phyloP scores from a whole-genome alignment of 2,113 vertebrate species.

The Calyptommatus sinebrachiatus region DNA sequence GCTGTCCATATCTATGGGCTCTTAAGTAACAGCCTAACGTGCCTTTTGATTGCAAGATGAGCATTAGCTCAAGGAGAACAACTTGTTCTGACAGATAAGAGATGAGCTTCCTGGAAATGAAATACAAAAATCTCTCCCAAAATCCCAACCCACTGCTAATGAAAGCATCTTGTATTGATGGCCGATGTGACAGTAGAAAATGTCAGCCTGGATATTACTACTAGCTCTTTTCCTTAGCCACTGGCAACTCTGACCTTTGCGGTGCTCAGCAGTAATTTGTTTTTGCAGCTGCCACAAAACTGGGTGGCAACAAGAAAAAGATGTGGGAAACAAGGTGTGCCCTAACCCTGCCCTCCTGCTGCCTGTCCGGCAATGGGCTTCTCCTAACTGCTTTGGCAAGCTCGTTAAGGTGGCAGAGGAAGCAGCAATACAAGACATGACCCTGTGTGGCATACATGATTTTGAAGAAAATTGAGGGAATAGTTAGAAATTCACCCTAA shows the following conservation, averaged over 20 bases:
- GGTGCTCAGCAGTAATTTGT: slow-evolving; percentile 52
- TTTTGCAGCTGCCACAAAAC: slow-evolving; percentile 49
- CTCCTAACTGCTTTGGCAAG: not conserved
- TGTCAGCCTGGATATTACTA: slow-evolving; percentile 15
- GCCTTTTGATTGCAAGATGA: fast-evolving
- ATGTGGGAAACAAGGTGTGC: slow-evolving; percentile 16
- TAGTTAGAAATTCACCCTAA: not conserved
- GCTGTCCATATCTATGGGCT: not conserved
- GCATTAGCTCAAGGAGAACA: slow-evolving; percentile 6
- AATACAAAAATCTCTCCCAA: not conserved
- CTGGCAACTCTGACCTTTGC: slow-evolving; percentile 58
- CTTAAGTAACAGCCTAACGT: not conserved
- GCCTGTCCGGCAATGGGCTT: slow-evolving; percentile 28
- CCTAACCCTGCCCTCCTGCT: slow-evolving; percentile 39
- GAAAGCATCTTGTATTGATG: slow-evolving; percentile 50
- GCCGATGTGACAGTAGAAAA: slow-evolving; percentile 36
- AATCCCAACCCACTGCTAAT: slow-evolving; percentile 54
- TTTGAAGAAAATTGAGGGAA: not conserved
- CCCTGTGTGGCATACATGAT: not conserved
- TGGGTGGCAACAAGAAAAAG: slow-evolving; percentile 31
- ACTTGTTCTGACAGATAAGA: slow-evolving; percentile 21
- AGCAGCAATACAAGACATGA: not conserved
- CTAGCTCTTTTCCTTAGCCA: slow-evolving; percentile 24
- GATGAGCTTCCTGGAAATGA: slow-evolving; percentile 23
- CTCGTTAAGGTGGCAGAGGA: fast-evolving